Conservation (phyloP, 2,888 invertebrate species). For the Melangyna quadrimaculata region DNA sequence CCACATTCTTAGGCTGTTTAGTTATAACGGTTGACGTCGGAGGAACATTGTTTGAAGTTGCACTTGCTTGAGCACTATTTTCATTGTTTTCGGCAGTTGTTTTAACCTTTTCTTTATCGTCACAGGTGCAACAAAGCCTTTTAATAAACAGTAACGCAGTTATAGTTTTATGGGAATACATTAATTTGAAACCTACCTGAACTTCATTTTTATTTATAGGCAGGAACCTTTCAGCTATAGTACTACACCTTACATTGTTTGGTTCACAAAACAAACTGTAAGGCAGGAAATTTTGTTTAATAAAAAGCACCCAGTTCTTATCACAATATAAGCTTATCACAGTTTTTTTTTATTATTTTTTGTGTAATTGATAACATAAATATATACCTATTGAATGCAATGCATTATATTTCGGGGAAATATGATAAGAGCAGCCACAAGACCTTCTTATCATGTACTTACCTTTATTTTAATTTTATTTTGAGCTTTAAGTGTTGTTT, state of each 20-base stretch:
- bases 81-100: background rate
- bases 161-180: background rate
- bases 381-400: background rate
- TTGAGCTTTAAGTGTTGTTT: background rate
- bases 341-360: background rate
- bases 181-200: conserved; percentile 6
- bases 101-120: background rate
- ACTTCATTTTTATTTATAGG: conserved; percentile 14
- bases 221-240: background rate
- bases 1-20: conserved; percentile 20
- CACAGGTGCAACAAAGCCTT: conserved; percentile 35
- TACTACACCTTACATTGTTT: conserved; percentile 14
- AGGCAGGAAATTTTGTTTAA: background rate
- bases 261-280: background rate
- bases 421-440: background rate
- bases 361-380: background rate
- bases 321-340: background rate
- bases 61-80: background rate
- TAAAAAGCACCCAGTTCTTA: background rate
- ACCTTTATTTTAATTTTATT: too few relatives aligned
- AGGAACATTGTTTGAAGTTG: background rate
- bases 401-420: conserved; percentile 16
- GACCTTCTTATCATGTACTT: background rate
- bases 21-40: background rate
- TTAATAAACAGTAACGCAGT: background rate